Conservation (phyloP, 2,113 vertebrate species). For the Lucifuga dentata region DNA sequence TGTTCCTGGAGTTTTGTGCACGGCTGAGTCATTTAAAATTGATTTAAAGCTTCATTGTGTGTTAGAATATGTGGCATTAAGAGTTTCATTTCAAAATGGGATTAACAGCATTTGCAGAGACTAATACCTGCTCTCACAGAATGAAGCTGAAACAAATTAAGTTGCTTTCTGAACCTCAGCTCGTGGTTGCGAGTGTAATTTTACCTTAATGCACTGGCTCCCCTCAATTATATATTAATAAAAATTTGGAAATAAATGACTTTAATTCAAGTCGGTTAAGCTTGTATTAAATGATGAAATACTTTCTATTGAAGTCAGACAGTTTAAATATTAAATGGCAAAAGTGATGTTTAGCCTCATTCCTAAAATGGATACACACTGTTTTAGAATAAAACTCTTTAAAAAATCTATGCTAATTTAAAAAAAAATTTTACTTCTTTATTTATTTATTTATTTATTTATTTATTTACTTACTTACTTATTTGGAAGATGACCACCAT, state of each 20-base stretch:
- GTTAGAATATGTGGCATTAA: conserved; percentile 2
- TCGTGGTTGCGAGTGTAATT: background rate
- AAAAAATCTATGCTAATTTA: no score
- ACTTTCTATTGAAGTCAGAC: conserved; percentile 20
- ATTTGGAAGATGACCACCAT: conserved; percentile 13
- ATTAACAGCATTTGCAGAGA: conserved; percentile 9
- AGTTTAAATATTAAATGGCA: conserved; percentile 2
- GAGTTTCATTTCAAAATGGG: conserved; percentile 43
- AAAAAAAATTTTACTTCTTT: no score
- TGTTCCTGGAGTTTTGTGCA: conserved; percentile 19
- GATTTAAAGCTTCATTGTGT: conserved; percentile 2
- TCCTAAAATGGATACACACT: background rate
- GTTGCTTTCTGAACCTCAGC: conserved; percentile 9
- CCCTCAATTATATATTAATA: conserved; percentile 34
- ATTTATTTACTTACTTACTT: no score
- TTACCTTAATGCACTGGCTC: conserved; percentile 8
- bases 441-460: no score
- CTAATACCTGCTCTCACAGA: conserved; percentile 19
- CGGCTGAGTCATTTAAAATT: conserved; percentile 7
- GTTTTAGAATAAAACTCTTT: conserved; percentile 37
- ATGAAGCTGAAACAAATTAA: conserved; percentile 34
- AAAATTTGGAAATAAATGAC: conserved; percentile 17
- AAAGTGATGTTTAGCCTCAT: background rate
- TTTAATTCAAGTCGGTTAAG: conserved; percentile 29
- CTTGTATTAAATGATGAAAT: conserved; percentile 47